phyloP scores from a whole-genome alignment of 2,888 invertebrate genomes.

The Cyrtodaria siliqua region DNA sequence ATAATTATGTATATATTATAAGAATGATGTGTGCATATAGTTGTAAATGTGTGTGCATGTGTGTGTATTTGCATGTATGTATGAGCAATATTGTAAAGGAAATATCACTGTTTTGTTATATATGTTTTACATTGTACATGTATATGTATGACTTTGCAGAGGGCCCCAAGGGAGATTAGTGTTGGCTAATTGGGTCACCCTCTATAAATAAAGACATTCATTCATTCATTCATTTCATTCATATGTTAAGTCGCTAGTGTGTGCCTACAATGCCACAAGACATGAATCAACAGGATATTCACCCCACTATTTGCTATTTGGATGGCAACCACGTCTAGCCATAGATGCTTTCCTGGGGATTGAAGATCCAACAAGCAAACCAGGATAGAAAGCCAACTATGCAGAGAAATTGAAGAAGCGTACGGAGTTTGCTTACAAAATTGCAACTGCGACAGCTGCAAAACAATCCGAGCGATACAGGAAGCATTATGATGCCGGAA shows the following conservation, averaged over 20 bases:
- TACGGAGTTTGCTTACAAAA: constrained; percentile 23
- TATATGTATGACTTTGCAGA: no score
- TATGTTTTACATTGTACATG: no score
- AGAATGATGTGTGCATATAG: no score
- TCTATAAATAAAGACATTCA: no score
- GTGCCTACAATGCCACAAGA: constrained; percentile 1
- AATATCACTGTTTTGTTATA: no score
- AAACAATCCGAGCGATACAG: constrained; percentile 8
- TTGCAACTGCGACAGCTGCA: not conserved
- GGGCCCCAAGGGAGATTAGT: no score
- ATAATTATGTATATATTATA: no score
- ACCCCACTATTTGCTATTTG: constrained; percentile 3
- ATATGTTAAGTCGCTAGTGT: not conserved
- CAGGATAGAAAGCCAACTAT: not conserved
- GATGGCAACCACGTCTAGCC: constrained; percentile 40
- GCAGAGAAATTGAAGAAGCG: constrained; percentile 18
- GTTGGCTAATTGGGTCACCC: no score
- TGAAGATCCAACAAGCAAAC: not conserved
- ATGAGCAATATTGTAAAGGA: no score
- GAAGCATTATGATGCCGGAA: constrained; percentile 8
- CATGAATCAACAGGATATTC: not conserved
- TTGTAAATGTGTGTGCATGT: no score
- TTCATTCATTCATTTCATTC: no score
- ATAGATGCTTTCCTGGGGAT: constrained; percentile 38
- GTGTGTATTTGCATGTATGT: no score